Conservation (phyloP, 2,113 vertebrate species). For the Ia io region DNA sequence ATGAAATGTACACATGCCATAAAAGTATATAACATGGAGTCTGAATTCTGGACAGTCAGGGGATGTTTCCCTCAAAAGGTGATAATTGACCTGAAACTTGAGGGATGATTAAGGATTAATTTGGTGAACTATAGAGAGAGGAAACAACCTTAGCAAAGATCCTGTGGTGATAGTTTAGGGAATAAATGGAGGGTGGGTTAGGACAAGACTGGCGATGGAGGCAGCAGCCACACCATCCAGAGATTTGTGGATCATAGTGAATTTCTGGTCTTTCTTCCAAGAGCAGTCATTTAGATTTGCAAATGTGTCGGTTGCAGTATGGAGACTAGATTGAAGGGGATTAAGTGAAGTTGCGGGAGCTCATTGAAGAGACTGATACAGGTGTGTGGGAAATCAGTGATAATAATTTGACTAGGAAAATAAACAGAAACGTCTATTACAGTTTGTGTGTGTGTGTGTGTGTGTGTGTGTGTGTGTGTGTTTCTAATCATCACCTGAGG, state of each 20-base stretch:
- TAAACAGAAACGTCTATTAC: background rate
- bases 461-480: too few species aligned
- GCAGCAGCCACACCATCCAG: background rate
- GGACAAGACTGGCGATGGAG: background rate
- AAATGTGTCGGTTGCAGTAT: background rate
- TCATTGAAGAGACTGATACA: background rate
- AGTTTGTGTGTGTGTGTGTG: background rate
- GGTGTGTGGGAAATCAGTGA: background rate
- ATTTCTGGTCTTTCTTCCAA: background rate
- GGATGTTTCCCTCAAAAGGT: background rate
- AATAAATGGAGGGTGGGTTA: background rate
- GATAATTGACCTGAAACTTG: background rate
- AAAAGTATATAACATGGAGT: background rate
- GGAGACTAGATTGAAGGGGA: background rate
- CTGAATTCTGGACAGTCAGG: background rate
- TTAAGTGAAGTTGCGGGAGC: background rate
- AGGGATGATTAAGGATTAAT: background rate
- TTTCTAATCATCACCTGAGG: background rate
- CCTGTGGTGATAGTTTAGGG: background rate
- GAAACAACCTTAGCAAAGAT: background rate
- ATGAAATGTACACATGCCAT: background rate
- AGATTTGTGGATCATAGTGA: background rate
- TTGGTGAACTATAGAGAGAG: background rate
- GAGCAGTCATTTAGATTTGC: background rate
- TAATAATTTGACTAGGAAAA: background rate